Evolutionary conservation across 1,140 invertebrate species (phyloP).

Genomic region (Homarus americanus): DNA sequence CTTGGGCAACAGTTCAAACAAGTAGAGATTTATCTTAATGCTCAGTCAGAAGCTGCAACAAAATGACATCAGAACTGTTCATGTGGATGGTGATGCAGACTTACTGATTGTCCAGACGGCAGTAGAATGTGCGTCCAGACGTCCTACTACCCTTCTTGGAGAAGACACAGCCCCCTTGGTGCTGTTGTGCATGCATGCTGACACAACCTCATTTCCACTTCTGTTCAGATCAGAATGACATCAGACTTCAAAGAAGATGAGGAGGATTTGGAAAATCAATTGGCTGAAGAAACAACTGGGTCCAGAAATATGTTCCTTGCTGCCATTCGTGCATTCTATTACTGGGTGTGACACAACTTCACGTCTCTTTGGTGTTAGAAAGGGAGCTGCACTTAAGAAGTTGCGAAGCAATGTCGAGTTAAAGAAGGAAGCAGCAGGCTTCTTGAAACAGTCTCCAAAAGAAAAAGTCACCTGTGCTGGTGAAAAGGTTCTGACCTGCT

Average conservation of each 20-base stretch:
- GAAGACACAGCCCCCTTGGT: background rate
- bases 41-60: background rate
- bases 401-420: background rate
- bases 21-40: background rate
- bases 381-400: background rate
- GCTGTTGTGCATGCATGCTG: no score
- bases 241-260: no score
- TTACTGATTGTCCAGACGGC: no score
- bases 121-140: background rate
- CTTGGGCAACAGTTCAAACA: background rate
- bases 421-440: background rate
- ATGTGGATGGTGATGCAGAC: no score
- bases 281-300: background rate
- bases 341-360: constrained; percentile 25
- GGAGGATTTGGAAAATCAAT: no score
- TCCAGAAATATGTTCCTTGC: background rate
- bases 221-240: constrained; percentile 4
- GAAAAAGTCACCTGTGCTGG: background rate
- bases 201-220: no score
- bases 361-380: background rate
- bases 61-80: background rate
- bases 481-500: background rate
- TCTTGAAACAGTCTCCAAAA: background rate
- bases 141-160: background rate
- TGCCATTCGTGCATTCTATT: constrained; percentile 8